A percentile compares a stretch with the other conserved stretches of the same genome.
These are phyloP conservation scores for Saturnia japonica DNA, from an alignment of 2,888 invertebrate species.

Conservation along the genomic window DNA sequence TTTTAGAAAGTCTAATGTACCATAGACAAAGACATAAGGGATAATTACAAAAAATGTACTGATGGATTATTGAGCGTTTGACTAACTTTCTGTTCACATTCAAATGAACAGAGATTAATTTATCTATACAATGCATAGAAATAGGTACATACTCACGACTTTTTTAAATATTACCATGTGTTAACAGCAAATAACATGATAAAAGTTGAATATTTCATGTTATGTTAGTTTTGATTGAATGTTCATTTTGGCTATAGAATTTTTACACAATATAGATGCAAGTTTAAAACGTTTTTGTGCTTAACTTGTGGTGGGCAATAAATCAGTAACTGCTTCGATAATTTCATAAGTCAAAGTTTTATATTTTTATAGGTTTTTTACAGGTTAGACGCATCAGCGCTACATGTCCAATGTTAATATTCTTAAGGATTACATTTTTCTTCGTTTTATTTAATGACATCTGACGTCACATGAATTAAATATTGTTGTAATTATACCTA, in stretches of 20 bases:
- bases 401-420: too few species aligned
- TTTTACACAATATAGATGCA: not conserved
- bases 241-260: not conserved
- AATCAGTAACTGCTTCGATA: not conserved
- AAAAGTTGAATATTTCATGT: not conserved
- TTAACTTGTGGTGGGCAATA: not conserved
- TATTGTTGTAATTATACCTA: too few species aligned
- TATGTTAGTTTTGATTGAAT: not conserved
- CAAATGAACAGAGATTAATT: not conserved
- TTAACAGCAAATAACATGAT: not conserved
- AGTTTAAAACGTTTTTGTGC: not conserved
- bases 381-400: too few species aligned
- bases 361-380: too few species aligned
- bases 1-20: constrained; percentile 3
- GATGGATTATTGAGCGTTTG: not conserved
- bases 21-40: constrained; percentile 1
- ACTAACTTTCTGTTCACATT: not conserved
- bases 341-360: not conserved
- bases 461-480: too few species aligned
- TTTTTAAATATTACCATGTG: too few species aligned
- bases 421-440: too few species aligned
- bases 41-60: not conserved
- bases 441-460: too few species aligned
- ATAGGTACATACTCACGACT: too few species aligned
- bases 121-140: too few species aligned